Conservation (phyloP, 2,888 invertebrate genomes). For the Ptychoptera contaminata region DNA sequence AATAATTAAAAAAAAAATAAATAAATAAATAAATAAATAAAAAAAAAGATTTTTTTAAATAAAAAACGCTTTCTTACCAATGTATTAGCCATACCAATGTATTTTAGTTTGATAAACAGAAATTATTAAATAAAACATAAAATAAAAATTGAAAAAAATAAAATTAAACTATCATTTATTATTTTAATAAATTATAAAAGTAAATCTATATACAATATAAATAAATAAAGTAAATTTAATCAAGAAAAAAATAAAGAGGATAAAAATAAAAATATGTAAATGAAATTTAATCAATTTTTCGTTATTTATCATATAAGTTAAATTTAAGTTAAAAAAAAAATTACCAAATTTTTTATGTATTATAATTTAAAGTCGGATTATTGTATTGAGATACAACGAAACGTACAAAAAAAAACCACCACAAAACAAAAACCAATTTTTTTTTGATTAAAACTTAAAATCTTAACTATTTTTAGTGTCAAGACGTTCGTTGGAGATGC, state of each 20-base stretch:
- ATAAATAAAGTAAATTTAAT: constrained; percentile 12
- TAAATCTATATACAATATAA: too few relatives aligned
- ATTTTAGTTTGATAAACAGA: background rate
- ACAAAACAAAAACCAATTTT: constrained; percentile 7
- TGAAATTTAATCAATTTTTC: constrained; percentile 6
- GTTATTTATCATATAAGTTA: constrained; percentile 5
- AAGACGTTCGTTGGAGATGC: constrained; percentile 67
- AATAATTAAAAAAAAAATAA: background rate
- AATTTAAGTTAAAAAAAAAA: constrained; percentile 8
- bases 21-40: constrained; percentile 1
- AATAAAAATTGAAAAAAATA: too few relatives aligned
- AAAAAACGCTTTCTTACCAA: constrained; percentile 6
- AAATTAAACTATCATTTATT: too few relatives aligned
- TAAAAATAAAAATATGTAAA: constrained; percentile 5
- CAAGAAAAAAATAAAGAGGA: constrained; percentile 8
- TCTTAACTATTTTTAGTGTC: constrained; percentile 36
- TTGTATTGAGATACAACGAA: background rate
- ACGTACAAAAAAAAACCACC: constrained; percentile 9
- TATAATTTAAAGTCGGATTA: constrained; percentile 3
- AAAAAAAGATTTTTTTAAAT: too few relatives aligned
- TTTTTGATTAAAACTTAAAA: background rate
- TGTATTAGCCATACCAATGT: constrained; percentile 5
- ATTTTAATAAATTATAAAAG: too few relatives aligned
- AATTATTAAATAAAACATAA: background rate
- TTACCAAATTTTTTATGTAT: constrained; percentile 13